phyloP scores from a whole-genome alignment of 2,113 vertebrate genomes.

The Chascanopsetta lugubris region DNA sequence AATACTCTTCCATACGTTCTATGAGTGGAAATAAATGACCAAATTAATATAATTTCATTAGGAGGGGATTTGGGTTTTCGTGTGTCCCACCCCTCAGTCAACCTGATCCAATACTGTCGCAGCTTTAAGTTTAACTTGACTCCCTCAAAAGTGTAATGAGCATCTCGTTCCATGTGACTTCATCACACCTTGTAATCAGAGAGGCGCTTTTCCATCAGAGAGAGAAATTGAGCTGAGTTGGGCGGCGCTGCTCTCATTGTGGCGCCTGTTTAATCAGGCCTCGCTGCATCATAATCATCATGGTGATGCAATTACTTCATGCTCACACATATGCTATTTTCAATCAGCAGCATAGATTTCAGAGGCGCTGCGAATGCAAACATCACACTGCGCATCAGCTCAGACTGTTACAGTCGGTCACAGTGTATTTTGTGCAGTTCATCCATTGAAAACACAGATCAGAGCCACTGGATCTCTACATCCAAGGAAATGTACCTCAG shows the following conservation, averaged over 20 bases:
- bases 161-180: too few species aligned
- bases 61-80: too few species aligned
- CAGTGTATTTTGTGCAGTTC: neutral
- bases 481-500: too few species aligned
- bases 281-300: conserved; percentile 12
- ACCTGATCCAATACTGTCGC: too few species aligned
- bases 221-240: neutral
- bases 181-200: neutral
- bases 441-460: too few species aligned
- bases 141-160: too few species aligned
- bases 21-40: too few species aligned
- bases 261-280: conserved; percentile 37
- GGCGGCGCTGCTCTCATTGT: neutral
- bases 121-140: too few species aligned
- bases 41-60: too few species aligned
- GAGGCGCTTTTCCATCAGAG: neutral
- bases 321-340: conserved; percentile 25
- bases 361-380: conserved; percentile 16
- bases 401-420: neutral
- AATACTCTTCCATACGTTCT: too few species aligned
- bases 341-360: conserved; percentile 20
- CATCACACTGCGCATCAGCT: neutral
- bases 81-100: too few species aligned
- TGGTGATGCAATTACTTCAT: conserved; percentile 33
- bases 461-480: too few species aligned